Evolutionary conservation across 1,140 invertebrate species (phyloP).

Genomic region (Batillaria attramentaria): DNA sequence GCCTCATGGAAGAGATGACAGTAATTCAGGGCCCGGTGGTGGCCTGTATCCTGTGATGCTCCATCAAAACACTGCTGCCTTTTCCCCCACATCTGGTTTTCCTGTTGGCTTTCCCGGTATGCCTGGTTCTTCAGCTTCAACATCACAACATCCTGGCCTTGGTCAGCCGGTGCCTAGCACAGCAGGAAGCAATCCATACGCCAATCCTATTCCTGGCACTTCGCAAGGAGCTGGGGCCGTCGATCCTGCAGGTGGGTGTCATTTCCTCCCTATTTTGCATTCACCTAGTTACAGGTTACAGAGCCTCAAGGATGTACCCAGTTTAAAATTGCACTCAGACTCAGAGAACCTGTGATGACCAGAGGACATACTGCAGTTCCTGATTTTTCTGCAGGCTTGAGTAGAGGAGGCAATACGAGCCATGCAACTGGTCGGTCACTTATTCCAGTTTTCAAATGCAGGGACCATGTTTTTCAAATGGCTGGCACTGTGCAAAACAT

Average conservation of each 20-base stretch:
- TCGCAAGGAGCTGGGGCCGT: slow-evolving; percentile 13
- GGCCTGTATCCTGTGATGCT: slow-evolving; percentile 28
- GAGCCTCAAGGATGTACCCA: no score
- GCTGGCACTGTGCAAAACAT: no score
- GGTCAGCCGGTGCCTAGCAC: not conserved
- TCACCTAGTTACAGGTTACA: no score
- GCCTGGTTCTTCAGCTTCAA: not conserved
- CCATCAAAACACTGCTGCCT: slow-evolving; percentile 23
- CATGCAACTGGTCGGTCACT: no score
- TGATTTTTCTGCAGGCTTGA: no score
- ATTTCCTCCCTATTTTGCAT: no score
- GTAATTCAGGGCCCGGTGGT: slow-evolving; percentile 5
- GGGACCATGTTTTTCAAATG: no score
- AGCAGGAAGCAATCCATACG: slow-evolving; percentile 3
- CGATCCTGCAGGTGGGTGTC: slow-evolving; percentile 29
- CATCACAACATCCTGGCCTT: slow-evolving; percentile 15
- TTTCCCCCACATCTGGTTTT: not conserved
- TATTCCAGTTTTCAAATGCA: no score
- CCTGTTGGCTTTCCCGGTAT: slow-evolving; percentile 10
- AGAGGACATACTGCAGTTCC: no score
- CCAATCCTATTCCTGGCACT: slow-evolving; percentile 20
- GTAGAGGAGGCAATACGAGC: no score
- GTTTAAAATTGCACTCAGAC: no score
- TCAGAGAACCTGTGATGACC: no score
- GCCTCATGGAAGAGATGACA: slow-evolving; percentile 22